Evolutionary conservation across 2,797 vertebrate species (phyloP).

Genomic region (Tokudaia muenninki): DNA sequence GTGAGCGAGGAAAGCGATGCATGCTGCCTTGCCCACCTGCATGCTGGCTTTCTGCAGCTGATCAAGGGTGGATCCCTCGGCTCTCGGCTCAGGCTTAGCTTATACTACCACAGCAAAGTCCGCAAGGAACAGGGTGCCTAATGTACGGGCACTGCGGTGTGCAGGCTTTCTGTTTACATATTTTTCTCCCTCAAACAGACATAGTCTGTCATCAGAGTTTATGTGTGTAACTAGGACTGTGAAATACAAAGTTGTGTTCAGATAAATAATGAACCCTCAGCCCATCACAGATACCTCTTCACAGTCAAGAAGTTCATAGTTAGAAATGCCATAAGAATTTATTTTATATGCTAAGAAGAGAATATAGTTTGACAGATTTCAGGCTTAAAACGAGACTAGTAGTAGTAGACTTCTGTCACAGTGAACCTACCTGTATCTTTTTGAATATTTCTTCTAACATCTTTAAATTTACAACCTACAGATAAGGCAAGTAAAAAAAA

Average conservation of each 20-base stretch:
- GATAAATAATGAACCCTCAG: neutral
- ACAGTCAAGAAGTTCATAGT: neutral
- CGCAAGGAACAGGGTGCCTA: neutral
- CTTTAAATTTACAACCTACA: slow-evolving; percentile 95
- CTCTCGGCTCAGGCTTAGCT: slow-evolving; percentile 21
- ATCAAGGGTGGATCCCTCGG: neutral
- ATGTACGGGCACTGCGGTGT: neutral
- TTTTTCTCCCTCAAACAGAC: neutral
- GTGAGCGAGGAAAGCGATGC: neutral
- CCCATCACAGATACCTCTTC: slow-evolving; percentile 2
- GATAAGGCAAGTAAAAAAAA: slow-evolving; percentile 71
- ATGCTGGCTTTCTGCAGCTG: neutral
- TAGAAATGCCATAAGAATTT: slow-evolving; percentile 60
- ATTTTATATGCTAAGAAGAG: slow-evolving; percentile 36
- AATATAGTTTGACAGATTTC: slow-evolving; percentile 49
- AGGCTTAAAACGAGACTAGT: neutral
- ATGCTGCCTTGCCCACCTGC: neutral
- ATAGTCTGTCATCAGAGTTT: slow-evolving; percentile 17
- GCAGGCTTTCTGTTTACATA: slow-evolving; percentile 6
- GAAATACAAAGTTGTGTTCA: slow-evolving; percentile 12
- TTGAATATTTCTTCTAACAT: slow-evolving; percentile 92
- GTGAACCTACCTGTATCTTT: slow-evolving; percentile 92
- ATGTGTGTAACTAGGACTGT: neutral
- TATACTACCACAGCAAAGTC: neutral
- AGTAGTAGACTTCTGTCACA: slow-evolving; percentile 31